These are phyloP conservation scores for Penelope pileata DNA, from an alignment of 2,113 vertebrate genomes.

Conservation along the genomic window DNA sequence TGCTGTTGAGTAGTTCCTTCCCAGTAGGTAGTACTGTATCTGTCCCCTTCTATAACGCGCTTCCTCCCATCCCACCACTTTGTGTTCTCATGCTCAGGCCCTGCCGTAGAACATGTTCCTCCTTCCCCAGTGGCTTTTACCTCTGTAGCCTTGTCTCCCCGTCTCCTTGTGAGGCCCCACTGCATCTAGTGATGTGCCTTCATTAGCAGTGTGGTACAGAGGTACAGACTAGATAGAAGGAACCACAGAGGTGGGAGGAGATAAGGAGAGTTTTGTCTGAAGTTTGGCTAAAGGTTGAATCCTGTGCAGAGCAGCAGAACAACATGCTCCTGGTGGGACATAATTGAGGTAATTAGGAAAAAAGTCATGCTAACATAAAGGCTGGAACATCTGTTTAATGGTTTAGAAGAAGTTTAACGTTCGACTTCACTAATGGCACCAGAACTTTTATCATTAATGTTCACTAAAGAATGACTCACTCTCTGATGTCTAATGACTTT, in stretches of 20 bases:
- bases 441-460: conserved; percentile 69
- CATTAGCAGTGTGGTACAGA: fast-evolving
- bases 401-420: conserved; percentile 70
- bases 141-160: neutral
- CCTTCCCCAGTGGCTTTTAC: neutral
- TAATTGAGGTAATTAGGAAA: conserved; percentile 27
- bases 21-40: neutral
- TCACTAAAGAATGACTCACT: conserved; percentile 74
- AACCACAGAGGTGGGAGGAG: neutral
- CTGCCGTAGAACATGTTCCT: neutral
- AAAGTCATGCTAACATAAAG: conserved; percentile 53
- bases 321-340: neutral
- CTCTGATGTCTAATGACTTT: conserved; percentile 61
- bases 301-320: neutral
- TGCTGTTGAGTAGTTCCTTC: neutral
- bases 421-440: conserved; percentile 63
- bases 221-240: neutral
- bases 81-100: neutral
- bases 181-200: neutral
- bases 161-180: fast-evolving
- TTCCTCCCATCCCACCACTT: neutral
- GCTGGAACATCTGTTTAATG: conserved; percentile 59
- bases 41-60: fast-evolving
- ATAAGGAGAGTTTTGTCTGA: neutral
- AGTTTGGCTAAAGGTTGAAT: neutral